phyloP scores from a whole-genome alignment of 2,888 invertebrate species.

The Litoditis marina region DNA sequence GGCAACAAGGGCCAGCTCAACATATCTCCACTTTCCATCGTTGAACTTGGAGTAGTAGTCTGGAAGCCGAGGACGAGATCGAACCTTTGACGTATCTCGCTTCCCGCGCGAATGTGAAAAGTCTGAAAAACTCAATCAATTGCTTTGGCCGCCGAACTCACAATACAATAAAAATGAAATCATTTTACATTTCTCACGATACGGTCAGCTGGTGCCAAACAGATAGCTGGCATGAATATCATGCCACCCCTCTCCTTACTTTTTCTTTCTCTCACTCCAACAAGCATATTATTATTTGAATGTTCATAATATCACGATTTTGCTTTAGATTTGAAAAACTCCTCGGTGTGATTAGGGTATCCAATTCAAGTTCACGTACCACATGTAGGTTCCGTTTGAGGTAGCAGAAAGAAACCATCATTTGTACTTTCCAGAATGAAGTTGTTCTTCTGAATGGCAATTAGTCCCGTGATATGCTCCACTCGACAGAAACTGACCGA shows the following conservation, averaged over 20 bases:
- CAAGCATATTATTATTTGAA: too few species aligned
- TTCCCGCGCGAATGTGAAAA: too few species aligned
- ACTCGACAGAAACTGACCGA: conserved; percentile 9
- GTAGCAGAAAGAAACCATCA: conserved; percentile 19
- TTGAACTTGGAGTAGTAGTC: conserved; percentile 51
- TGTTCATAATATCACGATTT: too few species aligned
- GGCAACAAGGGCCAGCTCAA: conserved; percentile 57
- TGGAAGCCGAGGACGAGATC: conserved; percentile 20
- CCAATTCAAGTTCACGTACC: conserved; percentile 13
- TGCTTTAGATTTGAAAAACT: too few species aligned
- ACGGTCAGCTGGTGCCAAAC: neutral
- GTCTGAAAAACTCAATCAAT: too few species aligned
- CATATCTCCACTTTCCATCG: conserved; percentile 49
- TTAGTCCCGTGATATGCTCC: conserved; percentile 8
- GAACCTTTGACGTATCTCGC: too few species aligned
- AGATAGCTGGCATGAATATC: too few species aligned
- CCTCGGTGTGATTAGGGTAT: neutral
- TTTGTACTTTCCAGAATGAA: conserved; percentile 14
- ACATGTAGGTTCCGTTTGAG: conserved; percentile 16
- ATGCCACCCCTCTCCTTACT: too few species aligned
- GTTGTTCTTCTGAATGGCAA: conserved; percentile 14
- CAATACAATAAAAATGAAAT: too few species aligned
- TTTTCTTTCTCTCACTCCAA: too few species aligned
- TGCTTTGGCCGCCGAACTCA: too few species aligned
- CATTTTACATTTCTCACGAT: neutral